phyloP scores from a whole-genome alignment of 2,888 invertebrate species.

The Phyllotreta striolata region DNA sequence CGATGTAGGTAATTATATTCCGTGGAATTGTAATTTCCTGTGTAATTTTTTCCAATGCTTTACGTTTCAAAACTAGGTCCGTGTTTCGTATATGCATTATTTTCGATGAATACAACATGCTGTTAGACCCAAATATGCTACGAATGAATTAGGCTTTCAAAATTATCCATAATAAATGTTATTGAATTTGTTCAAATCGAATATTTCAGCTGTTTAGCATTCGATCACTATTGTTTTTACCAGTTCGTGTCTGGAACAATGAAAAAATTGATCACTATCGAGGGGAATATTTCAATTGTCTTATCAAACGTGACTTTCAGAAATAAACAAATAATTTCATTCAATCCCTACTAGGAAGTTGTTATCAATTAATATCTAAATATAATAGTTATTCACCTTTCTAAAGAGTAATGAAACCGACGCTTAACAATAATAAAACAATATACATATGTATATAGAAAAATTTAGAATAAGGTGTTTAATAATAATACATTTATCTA shows the following conservation, averaged over 20 bases:
- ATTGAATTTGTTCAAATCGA: conserved; percentile 1
- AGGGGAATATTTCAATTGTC: not conserved
- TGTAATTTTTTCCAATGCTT: not conserved
- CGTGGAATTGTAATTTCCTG: conserved; percentile 13
- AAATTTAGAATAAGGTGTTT: too few species aligned
- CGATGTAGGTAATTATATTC: conserved; percentile 12
- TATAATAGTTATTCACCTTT: too few species aligned
- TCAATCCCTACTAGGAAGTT: not conserved
- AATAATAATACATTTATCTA: too few species aligned
- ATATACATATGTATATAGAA: too few species aligned
- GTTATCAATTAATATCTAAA: too few species aligned
- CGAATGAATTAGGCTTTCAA: too few species aligned
- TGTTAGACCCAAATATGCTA: too few species aligned
- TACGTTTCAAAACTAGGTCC: conserved; percentile 4
- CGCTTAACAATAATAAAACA: too few species aligned
- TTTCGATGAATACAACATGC: not conserved
- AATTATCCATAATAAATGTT: not conserved
- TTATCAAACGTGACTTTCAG: conserved; percentile 13
- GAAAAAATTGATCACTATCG: not conserved
- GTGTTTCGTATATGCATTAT: not conserved
- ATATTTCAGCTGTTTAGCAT: not conserved
- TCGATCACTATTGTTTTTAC: conserved; percentile 2
- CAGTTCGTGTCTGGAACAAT: conserved; percentile 4
- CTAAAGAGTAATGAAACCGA: too few species aligned
- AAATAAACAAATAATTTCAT: not conserved